Evolutionary conservation across 2,113 vertebrate genomes (phyloP), one percentile per base, ranked within the genome.

Genomic region (Myodes glareolus): DNA sequence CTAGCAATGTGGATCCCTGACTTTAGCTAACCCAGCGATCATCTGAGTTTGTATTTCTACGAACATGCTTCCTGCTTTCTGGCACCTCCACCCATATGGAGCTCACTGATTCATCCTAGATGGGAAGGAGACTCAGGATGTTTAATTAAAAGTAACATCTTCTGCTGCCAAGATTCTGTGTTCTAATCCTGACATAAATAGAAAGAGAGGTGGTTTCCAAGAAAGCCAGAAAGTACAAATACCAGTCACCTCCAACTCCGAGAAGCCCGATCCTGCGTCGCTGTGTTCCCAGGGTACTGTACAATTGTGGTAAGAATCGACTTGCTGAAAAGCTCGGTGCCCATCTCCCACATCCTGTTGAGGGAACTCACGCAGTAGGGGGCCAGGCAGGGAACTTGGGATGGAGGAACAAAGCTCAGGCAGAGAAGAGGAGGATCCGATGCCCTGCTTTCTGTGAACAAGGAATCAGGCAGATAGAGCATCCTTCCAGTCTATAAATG

Each of bases 201-300:
- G 87, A 92, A 91, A 90, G 70, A 91, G 75, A 95, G 93, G 95
- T 95, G 82, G 68, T 75, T 96, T 97, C 77, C 9, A 23, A 86
- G 61, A 92, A 86, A 68, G 70, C 86, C 88, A 58, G 70, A 61
- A 86, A 55, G 65, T 63, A 65, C 42, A 72, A 50, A 84, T 2
- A 73, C 33, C 4, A 9, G 81, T 55, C 17, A 82, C 27, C 65
- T 65, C 68, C 77, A 61, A 11, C 65, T 92, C 90, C 14, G 0
- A 31, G 87, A 50, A 58, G 39, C 63, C 7, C n/a, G 50, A 45
- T 65, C 88, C 58, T 52, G 11, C 50, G 45, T 80, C n/a, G 3
- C 6, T 0, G 39, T 21, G 92, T 47, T 80, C n/a, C 2, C 2
- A 0, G n/a, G n/a, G 36, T 7, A 3, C 50, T 10, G 3, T 16